These are phyloP conservation scores for Caenorhabditis auriculariae DNA, from an alignment of 2,888 invertebrate genomes.

Conservation along the genomic window DNA sequence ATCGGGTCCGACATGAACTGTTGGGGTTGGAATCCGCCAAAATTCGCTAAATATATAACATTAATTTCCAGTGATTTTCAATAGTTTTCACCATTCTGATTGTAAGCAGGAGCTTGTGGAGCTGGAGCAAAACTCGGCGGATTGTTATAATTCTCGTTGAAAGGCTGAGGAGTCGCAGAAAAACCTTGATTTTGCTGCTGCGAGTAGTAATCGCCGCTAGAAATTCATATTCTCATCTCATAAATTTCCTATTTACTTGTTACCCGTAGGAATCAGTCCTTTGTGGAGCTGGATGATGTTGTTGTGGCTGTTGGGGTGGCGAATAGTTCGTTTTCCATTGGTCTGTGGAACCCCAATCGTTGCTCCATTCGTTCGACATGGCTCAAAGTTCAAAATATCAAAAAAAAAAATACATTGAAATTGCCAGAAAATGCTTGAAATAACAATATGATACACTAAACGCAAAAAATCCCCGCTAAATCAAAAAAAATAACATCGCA, in stretches of 20 bases:
- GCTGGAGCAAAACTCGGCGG: background rate
- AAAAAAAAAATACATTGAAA: background rate
- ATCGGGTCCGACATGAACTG: slow-evolving; percentile 46
- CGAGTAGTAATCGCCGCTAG: slow-evolving; percentile 11
- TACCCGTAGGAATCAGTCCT: too few relatives aligned
- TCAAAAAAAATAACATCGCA: too few relatives aligned
- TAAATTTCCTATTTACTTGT: too few relatives aligned
- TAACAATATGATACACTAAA: background rate
- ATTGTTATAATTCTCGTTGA: background rate
- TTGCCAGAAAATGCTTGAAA: background rate
- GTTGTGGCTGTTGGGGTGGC: slow-evolving; percentile 11
- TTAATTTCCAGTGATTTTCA: background rate
- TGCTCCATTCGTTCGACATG: slow-evolving; percentile 49
- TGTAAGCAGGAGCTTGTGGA: too few relatives aligned
- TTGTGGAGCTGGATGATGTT: too few relatives aligned
- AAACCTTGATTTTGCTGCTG: slow-evolving; percentile 7
- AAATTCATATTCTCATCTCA: background rate
- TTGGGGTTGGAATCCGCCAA: slow-evolving; percentile 31
- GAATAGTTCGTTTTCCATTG: slow-evolving; percentile 32
- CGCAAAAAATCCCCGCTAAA: background rate
- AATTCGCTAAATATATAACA: slow-evolving; percentile 14
- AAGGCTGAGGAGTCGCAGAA: slow-evolving; percentile 1
- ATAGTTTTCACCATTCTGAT: too few relatives aligned
- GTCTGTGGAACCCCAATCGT: slow-evolving; percentile 35
- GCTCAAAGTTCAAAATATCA: background rate